Evolutionary conservation across 2,797 vertebrate species (phyloP).

Genomic region (Gobionotothen gibberifrons): DNA sequence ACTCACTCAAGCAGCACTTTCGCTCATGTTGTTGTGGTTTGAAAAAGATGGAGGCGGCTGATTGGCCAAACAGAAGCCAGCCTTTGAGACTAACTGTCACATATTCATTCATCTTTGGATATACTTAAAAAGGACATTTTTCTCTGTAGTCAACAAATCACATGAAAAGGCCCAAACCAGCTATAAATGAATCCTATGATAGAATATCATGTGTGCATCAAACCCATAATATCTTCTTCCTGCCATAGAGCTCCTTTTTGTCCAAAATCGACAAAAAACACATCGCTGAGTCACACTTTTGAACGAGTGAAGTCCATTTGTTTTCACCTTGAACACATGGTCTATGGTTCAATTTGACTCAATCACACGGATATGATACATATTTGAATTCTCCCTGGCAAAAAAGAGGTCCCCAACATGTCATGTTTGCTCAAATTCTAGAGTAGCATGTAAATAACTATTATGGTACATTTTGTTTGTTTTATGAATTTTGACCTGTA

Average conservation of each 20-base stretch:
- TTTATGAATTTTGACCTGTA: too few relatives aligned
- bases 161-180: conserved; percentile 19
- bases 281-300: not conserved
- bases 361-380: not conserved
- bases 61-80: conserved; percentile 18
- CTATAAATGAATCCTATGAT: too few relatives aligned
- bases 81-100: conserved; percentile 9
- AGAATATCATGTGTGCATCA: not conserved
- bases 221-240: not conserved
- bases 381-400: conserved; percentile 1
- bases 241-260: not conserved
- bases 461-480: too few relatives aligned
- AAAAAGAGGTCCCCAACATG: not conserved
- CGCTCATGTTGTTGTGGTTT: conserved; percentile 1
- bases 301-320: not conserved
- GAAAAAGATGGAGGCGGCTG: not conserved
- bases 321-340: not conserved
- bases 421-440: not conserved
- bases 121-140: conserved; percentile 24
- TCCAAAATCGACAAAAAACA: too few relatives aligned
- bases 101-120: conserved; percentile 41
- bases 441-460: too few relatives aligned
- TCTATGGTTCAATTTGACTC: not conserved
- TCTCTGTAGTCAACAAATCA: conserved; percentile 18
- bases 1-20: conserved; percentile 16